A percentile compares a stretch with the other conserved stretches of the same genome.
Conservation (phyloP, 2,888 invertebrate genomes). For the Adineta ricciae region DNA sequence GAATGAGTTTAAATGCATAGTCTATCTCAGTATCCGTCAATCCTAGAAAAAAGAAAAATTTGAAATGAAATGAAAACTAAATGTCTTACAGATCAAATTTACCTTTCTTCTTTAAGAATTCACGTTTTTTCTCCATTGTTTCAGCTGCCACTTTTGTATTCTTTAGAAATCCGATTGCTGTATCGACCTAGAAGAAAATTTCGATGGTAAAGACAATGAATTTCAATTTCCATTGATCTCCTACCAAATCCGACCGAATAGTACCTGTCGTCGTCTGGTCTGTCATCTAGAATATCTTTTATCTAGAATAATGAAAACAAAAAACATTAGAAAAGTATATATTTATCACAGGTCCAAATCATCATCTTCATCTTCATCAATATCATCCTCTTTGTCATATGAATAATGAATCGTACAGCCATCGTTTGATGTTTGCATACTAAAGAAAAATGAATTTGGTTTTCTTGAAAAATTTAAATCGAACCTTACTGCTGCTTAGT, state of each 20-base stretch:
- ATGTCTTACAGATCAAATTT: neutral
- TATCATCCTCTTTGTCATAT: conserved; percentile 30
- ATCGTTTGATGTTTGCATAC: neutral
- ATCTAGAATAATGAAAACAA: conserved; percentile 25
- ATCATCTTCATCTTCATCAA: conserved; percentile 33
- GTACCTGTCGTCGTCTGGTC: neutral
- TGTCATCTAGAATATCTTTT: neutral
- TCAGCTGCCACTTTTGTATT: conserved; percentile 28
- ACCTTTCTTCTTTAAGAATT: conserved; percentile 31
- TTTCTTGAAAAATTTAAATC: too few species aligned
- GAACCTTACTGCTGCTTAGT: neutral
- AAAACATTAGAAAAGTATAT: neutral
- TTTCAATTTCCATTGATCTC: neutral
- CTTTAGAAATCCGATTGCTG: conserved; percentile 27
- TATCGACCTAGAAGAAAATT: conserved; percentile 17
- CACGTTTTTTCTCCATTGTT: conserved; percentile 25
- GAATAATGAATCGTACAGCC: conserved; percentile 30
- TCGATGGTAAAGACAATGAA: too few species aligned
- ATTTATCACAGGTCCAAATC: conserved; percentile 29
- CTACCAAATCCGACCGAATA: neutral
- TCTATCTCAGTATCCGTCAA: neutral
- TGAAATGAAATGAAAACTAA: neutral
- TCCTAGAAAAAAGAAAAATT: neutral
- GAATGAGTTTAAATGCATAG: neutral
- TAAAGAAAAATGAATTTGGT: neutral